These are phyloP conservation scores for Brachyrhaphis roseni DNA, from an alignment of 2,797 vertebrate species.

Conservation along the genomic window DNA sequence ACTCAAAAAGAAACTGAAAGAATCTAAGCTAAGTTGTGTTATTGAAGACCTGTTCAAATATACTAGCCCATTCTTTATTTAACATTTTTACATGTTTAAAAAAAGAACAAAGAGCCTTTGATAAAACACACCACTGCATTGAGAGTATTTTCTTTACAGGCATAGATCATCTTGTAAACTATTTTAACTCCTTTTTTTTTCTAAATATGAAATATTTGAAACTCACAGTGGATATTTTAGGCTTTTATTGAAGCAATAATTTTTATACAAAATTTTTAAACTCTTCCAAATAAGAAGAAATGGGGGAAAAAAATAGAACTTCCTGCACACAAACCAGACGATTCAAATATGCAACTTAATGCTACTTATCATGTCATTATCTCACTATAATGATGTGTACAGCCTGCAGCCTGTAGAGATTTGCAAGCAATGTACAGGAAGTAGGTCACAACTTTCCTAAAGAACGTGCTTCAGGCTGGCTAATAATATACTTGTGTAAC, in stretches of 20 bases:
- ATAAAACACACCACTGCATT: background rate
- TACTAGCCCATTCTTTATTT: background rate
- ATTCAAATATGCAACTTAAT: background rate
- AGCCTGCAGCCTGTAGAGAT: background rate
- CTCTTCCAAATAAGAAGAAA: no score
- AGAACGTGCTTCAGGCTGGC: background rate
- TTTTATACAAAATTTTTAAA: no score
- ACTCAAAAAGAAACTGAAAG: background rate
- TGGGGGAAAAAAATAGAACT: background rate
- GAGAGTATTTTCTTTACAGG: background rate
- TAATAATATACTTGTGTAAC: conserved; percentile 7
- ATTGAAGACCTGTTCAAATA: background rate
- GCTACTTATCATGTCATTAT: background rate
- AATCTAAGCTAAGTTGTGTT: background rate
- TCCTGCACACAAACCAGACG: background rate
- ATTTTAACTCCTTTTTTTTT: background rate
- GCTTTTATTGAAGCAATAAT: background rate
- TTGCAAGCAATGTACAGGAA: background rate
- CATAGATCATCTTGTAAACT: background rate
- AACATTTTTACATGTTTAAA: background rate
- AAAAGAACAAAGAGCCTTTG: background rate
- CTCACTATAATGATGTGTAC: background rate
- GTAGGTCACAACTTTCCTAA: background rate
- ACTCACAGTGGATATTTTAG: background rate
- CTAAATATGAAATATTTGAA: background rate